phyloP scores from a whole-genome alignment of 2,113 vertebrate species.

The Perca fluviatilis region DNA sequence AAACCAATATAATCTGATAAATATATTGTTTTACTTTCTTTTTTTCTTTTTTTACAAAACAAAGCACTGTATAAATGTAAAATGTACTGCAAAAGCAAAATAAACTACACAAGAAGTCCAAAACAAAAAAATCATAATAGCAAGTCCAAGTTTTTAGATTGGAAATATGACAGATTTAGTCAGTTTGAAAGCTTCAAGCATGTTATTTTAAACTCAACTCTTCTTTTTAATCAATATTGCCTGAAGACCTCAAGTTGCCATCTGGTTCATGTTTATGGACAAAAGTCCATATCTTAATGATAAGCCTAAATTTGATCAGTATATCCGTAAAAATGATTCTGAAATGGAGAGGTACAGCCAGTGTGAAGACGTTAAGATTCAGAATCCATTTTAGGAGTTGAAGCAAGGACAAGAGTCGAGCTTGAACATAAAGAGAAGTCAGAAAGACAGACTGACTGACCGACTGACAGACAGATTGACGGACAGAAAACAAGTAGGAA shows the following conservation, averaged over 20 bases:
- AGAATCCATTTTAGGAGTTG: conserved; percentile 11
- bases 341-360: neutral
- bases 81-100: conserved; percentile 4
- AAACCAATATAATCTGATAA: neutral
- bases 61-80: neutral
- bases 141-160: neutral
- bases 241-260: conserved; percentile 20
- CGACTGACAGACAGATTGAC: neutral
- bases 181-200: neutral
- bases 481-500: conserved; percentile 25
- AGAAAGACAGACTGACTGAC: neutral
- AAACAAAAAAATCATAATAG: conserved; percentile 23
- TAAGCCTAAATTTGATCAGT: conserved; percentile 16
- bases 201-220: conserved; percentile 18
- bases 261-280: conserved; percentile 19
- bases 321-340: conserved; percentile 16
- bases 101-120: neutral
- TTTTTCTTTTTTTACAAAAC: neutral
- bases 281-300: conserved; percentile 1
- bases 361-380: neutral
- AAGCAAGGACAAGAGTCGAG: neutral
- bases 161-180: conserved; percentile 19
- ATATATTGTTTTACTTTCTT: neutral
- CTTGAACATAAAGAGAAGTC: conserved; percentile 1
- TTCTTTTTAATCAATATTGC: conserved; percentile 18